These are phyloP conservation scores for Mycogona germanica DNA, from an alignment of 2,888 invertebrate genomes.

Conservation along the genomic window DNA sequence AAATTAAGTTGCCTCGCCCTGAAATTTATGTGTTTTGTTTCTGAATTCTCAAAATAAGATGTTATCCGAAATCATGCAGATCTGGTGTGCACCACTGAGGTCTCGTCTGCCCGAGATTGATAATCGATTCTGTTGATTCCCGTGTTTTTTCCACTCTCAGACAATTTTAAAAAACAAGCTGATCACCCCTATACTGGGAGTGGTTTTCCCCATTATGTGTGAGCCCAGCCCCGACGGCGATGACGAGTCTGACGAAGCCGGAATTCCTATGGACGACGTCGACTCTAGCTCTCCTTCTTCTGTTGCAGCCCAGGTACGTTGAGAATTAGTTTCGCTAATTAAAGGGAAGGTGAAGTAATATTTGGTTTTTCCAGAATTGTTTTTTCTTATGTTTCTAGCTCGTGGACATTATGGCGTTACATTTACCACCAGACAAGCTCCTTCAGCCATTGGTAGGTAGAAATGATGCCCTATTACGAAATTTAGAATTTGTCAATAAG, in stretches of 20 bases:
- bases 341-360: too few species aligned
- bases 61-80: too few species aligned
- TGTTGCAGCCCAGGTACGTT: slow-evolving; percentile 48
- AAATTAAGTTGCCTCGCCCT: background rate
- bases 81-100: too few species aligned
- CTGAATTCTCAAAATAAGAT: too few species aligned
- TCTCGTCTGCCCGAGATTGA: too few species aligned
- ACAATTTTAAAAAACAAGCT: slow-evolving; percentile 54
- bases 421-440: slow-evolving; percentile 62
- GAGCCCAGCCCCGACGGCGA: slow-evolving; percentile 46
- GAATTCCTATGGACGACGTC: slow-evolving; percentile 38
- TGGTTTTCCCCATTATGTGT: slow-evolving; percentile 56
- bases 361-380: too few species aligned
- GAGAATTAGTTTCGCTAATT: slow-evolving; percentile 6
- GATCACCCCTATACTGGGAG: slow-evolving; percentile 51
- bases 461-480: background rate
- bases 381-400: slow-evolving; percentile 36
- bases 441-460: slow-evolving; percentile 51
- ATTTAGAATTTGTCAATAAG: background rate
- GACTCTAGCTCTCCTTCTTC: slow-evolving; percentile 51
- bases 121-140: too few species aligned
- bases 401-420: slow-evolving; percentile 55
- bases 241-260: slow-evolving; percentile 45
- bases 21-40: too few species aligned
- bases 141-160: too few species aligned